Conservation (phyloP, 2,113 vertebrate genomes). For the Phaethon lepturus region DNA sequence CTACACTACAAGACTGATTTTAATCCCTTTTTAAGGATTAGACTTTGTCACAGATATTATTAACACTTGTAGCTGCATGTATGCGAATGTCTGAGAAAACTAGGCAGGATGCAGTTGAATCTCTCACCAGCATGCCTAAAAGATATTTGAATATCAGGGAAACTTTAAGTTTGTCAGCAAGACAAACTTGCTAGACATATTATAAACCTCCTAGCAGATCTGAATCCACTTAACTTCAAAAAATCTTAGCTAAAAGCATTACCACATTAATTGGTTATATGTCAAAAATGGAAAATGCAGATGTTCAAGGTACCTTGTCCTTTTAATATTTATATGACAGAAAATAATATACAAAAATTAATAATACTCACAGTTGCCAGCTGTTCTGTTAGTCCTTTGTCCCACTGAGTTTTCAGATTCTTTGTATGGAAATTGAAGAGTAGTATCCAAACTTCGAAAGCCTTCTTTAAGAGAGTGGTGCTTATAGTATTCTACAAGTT, state of each 20-base stretch:
- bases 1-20: neutral
- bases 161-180: constrained; percentile 61
- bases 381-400: constrained; percentile 78
- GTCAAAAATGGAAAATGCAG: constrained; percentile 51
- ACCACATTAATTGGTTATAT: constrained; percentile 41
- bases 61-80: neutral
- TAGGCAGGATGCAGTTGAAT: constrained; percentile 34
- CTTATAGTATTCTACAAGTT: constrained; percentile 95
- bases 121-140: constrained; percentile 13
- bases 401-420: constrained; percentile 83
- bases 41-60: neutral
- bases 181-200: constrained; percentile 36
- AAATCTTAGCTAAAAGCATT: constrained; percentile 22
- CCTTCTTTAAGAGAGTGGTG: constrained; percentile 95
- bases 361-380: constrained; percentile 85
- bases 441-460: constrained; percentile 94
- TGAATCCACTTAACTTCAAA: constrained; percentile 54
- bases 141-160: constrained; percentile 36
- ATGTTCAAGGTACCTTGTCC: neutral
- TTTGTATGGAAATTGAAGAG: constrained; percentile 90
- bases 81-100: constrained; percentile 33
- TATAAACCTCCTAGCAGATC: constrained; percentile 44
- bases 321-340: neutral
- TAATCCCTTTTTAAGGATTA: constrained; percentile 34
- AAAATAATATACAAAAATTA: neutral